Conservation (phyloP, 1,140 invertebrate genomes). For the Meloidogyne hapla region DNA sequence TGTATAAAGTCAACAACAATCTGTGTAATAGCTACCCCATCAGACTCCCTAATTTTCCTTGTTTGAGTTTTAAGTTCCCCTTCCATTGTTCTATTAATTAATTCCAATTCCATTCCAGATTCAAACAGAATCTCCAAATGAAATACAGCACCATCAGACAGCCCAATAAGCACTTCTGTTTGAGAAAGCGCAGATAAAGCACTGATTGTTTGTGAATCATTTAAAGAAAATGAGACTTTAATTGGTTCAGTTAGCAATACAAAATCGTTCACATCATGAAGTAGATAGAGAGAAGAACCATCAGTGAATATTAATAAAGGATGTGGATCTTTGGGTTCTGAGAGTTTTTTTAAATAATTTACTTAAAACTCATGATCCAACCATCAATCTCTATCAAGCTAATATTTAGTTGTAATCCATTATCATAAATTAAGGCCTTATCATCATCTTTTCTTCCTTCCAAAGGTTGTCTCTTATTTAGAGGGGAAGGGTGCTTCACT, state of each 20-base stretch:
- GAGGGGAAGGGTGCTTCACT: background rate
- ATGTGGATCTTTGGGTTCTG: background rate
- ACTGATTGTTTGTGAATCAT: slow-evolving; percentile 33
- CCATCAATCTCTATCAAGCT: background rate
- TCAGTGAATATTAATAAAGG: slow-evolving; percentile 46
- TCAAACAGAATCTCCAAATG: slow-evolving; percentile 23
- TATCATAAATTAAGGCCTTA: background rate
- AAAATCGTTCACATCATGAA: slow-evolving; percentile 48
- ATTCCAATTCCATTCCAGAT: background rate
- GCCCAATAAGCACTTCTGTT: slow-evolving; percentile 37
- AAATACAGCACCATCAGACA: slow-evolving; percentile 47
- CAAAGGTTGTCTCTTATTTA: background rate
- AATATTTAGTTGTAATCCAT: background rate
- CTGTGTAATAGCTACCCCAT: slow-evolving; percentile 47
- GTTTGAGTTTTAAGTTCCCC: background rate
- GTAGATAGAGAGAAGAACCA: slow-evolving; percentile 37
- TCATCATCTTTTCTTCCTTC: background rate
- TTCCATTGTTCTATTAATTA: slow-evolving; percentile 4
- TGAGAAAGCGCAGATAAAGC: slow-evolving; percentile 32
- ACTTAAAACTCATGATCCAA: background rate
- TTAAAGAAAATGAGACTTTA: slow-evolving; percentile 35
- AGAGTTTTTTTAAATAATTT: background rate
- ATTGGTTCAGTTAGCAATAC: slow-evolving; percentile 41
- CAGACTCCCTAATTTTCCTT: slow-evolving; percentile 32
- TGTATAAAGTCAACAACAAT: slow-evolving; percentile 29